phyloP scores from a whole-genome alignment of 2,797 vertebrate species.

The Holocentrus rufus region DNA sequence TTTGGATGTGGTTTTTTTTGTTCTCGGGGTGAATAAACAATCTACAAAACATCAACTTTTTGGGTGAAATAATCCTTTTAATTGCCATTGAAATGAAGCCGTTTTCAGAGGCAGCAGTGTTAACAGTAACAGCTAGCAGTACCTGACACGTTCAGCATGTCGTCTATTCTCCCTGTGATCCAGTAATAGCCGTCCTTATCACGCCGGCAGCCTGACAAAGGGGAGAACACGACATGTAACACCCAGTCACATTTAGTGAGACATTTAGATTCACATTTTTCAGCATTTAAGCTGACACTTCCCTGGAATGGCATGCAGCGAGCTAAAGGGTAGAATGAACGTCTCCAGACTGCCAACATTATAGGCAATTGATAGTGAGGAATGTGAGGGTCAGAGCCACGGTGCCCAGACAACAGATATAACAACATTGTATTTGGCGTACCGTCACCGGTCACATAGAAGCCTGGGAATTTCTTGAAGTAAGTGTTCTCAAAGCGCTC shows the following conservation, averaged over 20 bases:
- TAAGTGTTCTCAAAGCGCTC: conserved; percentile 86
- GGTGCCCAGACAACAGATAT: neutral
- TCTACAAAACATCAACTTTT: too few species aligned
- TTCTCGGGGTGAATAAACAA: too few species aligned
- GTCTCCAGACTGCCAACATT: too few species aligned
- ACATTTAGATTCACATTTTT: too few species aligned
- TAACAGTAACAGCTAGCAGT: neutral
- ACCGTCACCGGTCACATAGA: conserved; percentile 87
- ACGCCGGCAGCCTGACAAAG: conserved; percentile 80
- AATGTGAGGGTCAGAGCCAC: too few species aligned
- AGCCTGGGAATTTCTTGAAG: conserved; percentile 87
- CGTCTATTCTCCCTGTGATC: conserved; percentile 88
- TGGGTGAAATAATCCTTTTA: too few species aligned
- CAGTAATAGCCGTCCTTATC: conserved; percentile 89
- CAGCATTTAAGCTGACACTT: too few species aligned
- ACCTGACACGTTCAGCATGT: conserved; percentile 90
- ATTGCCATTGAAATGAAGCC: too few species aligned
- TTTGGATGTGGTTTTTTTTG: too few species aligned
- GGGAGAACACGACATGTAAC: conserved; percentile 28
- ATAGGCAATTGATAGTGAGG: too few species aligned
- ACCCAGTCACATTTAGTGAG: neutral
- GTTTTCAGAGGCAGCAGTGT: conserved; percentile 3
- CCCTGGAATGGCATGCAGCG: too few species aligned
- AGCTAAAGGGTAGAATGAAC: too few species aligned
- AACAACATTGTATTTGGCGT: conserved; percentile 30